These are phyloP conservation scores for Drosophila kikkawai DNA, from an alignment of 1,140 invertebrate species.

Conservation along the genomic window DNA sequence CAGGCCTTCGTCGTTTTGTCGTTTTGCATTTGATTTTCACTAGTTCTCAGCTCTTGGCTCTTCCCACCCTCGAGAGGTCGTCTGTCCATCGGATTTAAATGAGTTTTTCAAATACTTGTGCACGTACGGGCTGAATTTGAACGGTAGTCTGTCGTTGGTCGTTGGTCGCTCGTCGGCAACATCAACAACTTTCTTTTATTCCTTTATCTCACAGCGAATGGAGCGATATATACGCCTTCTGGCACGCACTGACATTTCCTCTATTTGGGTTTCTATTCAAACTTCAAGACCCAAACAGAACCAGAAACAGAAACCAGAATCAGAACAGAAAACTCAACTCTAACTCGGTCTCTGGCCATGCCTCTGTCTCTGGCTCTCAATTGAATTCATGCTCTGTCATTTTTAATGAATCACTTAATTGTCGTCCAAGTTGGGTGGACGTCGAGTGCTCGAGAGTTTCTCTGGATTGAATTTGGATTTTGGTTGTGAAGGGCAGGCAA, in stretches of 20 bases:
- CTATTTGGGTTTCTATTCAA: slow-evolving; percentile 68
- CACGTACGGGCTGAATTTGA: slow-evolving; percentile 61
- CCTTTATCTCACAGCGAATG: slow-evolving; percentile 31
- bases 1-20: slow-evolving; percentile 48
- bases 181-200: slow-evolving; percentile 74
- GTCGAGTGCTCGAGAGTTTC: slow-evolving; percentile 44
- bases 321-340: slow-evolving; percentile 35
- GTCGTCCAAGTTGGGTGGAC: slow-evolving; percentile 58
- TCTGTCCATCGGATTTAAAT: slow-evolving; percentile 72
- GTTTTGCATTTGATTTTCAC: slow-evolving; percentile 81
- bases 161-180: slow-evolving; percentile 41
- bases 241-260: slow-evolving; percentile 68
- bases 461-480: slow-evolving; percentile 17
- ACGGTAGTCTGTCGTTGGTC: slow-evolving; percentile 35
- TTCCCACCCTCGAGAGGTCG: slow-evolving; percentile 41
- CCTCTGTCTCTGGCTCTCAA: slow-evolving; percentile 46
- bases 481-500: not conserved
- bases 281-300: slow-evolving; percentile 30
- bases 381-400: slow-evolving; percentile 80
- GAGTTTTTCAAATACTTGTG: slow-evolving; percentile 83
- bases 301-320: slow-evolving; percentile 18
- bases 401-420: slow-evolving; percentile 84
- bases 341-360: slow-evolving; percentile 9
- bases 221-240: slow-evolving; percentile 41
- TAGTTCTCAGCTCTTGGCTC: slow-evolving; percentile 40